A percentile compares a stretch with the other conserved stretches of the same genome.
Conservation (phyloP, 2,797 vertebrate species). For the Apogon hyalosoma region DNA sequence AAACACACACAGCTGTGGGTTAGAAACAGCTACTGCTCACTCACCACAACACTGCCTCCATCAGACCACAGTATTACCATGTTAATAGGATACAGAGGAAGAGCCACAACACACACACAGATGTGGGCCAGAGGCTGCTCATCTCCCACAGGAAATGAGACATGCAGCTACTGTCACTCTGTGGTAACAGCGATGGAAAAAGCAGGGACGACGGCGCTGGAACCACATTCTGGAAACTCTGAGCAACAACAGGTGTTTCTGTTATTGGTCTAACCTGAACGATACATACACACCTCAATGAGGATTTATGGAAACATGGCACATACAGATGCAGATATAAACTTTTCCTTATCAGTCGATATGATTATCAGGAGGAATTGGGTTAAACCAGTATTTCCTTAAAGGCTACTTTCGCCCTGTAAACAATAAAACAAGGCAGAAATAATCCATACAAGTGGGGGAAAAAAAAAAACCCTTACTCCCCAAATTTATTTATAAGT, state of each 20-base stretch:
- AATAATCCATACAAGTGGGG: no score
- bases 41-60: constrained; percentile 46
- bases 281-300: background rate
- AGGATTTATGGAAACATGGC: constrained; percentile 11
- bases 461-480: no score
- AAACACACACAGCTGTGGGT: constrained; percentile 36
- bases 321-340: no score
- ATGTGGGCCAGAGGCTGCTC: constrained; percentile 51
- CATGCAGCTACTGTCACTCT: constrained; percentile 37
- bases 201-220: constrained; percentile 31
- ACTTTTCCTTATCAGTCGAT: no score
- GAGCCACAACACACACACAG: constrained; percentile 36
- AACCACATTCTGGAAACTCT: constrained; percentile 62
- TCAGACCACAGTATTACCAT: constrained; percentile 46
- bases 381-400: no score
- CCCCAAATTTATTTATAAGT: no score
- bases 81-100: constrained; percentile 39
- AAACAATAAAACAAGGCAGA: no score
- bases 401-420: no score
- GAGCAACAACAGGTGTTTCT: constrained; percentile 68
- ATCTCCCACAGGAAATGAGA: constrained; percentile 59
- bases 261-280: constrained; percentile 41
- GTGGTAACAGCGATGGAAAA: constrained; percentile 21
- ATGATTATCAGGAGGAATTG: no score
- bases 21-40: constrained; percentile 17